Conservation (phyloP, 2,113 vertebrate genomes). For the Recurvirostra avosetta region DNA sequence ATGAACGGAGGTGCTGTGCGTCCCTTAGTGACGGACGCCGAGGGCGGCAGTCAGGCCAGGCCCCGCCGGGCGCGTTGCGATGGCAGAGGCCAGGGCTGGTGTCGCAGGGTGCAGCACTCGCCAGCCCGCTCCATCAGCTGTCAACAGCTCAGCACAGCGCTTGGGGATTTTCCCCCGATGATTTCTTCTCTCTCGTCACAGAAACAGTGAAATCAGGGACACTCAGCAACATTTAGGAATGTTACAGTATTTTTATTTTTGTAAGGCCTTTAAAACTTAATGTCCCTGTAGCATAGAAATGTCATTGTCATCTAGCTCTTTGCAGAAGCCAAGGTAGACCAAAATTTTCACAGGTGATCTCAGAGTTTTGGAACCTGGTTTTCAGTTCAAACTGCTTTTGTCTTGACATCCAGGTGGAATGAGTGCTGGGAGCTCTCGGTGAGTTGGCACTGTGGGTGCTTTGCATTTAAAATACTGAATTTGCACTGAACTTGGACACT, state of each 20-base stretch:
- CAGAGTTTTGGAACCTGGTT: neutral
- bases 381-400: neutral
- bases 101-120: neutral
- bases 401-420: neutral
- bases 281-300: neutral
- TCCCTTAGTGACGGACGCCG: fast-evolving
- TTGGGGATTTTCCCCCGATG: neutral
- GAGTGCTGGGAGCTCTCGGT: neutral
- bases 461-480: neutral
- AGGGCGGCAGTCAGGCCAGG: no score
- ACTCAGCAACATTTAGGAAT: no score
- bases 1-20: neutral
- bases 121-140: neutral
- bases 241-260: neutral
- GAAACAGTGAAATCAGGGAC: neutral
- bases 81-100: neutral
- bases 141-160: neutral
- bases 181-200: neutral
- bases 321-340: neutral
- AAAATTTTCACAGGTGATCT: neutral
- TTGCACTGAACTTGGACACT: neutral
- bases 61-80: fast-evolving
- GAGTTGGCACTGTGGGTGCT: neutral
- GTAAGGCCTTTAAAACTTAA: neutral
- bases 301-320: neutral